Percentiles rank a stretch among this genome's conserved stretches.
phyloP scores from a whole-genome alignment of 2,797 vertebrate species.

The Echiichthys vipera region DNA sequence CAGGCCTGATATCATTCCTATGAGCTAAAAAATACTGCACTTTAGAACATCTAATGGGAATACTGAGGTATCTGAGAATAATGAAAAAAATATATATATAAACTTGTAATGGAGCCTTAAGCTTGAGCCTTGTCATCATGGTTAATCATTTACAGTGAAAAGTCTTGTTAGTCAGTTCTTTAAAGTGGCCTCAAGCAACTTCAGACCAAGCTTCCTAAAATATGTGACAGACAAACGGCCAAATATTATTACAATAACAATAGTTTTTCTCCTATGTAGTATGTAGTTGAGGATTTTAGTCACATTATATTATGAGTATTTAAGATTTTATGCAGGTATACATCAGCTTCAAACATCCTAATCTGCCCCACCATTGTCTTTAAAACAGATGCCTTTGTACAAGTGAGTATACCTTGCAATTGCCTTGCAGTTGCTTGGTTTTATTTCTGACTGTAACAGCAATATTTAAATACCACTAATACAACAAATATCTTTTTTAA shows the following conservation, averaged over 20 bases:
- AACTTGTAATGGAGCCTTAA: slow-evolving; percentile 24
- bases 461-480: no score
- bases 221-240: neutral
- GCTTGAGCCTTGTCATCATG: slow-evolving; percentile 31
- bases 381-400: no score
- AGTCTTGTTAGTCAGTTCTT: slow-evolving; percentile 23
- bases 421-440: no score
- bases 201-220: slow-evolving; percentile 13
- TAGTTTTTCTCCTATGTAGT: neutral
- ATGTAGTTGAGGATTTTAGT: neutral
- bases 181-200: slow-evolving; percentile 20
- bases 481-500: no score
- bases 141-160: slow-evolving; percentile 35
- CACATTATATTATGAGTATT: no score
- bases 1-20: slow-evolving; percentile 8
- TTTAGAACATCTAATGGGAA: slow-evolving; percentile 23
- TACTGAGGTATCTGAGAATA: slow-evolving; percentile 46
- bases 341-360: no score
- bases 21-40: neutral
- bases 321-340: no score
- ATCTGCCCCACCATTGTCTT: no score
- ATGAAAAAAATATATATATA: slow-evolving; percentile 11
- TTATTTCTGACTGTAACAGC: no score
- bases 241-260: slow-evolving; percentile 5
- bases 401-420: no score